Evolutionary conservation across 2,113 vertebrate species (phyloP).

Genomic region (Colius striatus): DNA sequence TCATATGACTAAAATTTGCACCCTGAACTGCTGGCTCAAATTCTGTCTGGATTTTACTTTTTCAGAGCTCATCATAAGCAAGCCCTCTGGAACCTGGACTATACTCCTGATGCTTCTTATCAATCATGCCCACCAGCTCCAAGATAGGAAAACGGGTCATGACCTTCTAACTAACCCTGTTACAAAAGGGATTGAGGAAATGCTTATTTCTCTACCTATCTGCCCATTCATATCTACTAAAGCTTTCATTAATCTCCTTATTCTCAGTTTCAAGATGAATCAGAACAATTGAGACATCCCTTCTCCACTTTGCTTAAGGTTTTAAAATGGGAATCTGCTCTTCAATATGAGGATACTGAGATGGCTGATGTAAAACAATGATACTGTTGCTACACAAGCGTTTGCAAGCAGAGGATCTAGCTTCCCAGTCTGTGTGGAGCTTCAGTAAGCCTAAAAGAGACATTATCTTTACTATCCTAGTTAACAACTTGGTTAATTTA

Average conservation of each 20-base stretch:
- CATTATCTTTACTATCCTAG: constrained; percentile 9
- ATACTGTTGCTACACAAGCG: neutral
- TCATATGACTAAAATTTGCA: neutral
- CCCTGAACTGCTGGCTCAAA: neutral
- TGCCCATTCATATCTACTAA: neutral
- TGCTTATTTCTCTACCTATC: neutral
- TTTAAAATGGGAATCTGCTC: neutral
- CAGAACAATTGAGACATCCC: neutral
- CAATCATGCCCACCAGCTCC: neutral
- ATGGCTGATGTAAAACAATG: neutral
- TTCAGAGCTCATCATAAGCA: neutral
- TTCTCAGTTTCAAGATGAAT: neutral
- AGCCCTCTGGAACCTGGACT: neutral
- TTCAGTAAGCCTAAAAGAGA: neutral
- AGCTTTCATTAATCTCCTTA: neutral
- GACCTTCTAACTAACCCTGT: neutral
- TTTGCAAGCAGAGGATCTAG: neutral
- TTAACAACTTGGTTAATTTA: constrained; percentile 53
- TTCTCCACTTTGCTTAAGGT: neutral
- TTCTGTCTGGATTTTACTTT: neutral
- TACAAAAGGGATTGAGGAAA: neutral
- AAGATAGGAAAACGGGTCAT: neutral
- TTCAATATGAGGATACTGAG: neutral
- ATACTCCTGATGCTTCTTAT: neutral
- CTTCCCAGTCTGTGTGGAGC: neutral